A percentile compares a stretch with the other conserved stretches of the same genome.
These are phyloP conservation scores for Lepas anatifera DNA, from an alignment of 2,888 invertebrate genomes.

Conservation along the genomic window DNA sequence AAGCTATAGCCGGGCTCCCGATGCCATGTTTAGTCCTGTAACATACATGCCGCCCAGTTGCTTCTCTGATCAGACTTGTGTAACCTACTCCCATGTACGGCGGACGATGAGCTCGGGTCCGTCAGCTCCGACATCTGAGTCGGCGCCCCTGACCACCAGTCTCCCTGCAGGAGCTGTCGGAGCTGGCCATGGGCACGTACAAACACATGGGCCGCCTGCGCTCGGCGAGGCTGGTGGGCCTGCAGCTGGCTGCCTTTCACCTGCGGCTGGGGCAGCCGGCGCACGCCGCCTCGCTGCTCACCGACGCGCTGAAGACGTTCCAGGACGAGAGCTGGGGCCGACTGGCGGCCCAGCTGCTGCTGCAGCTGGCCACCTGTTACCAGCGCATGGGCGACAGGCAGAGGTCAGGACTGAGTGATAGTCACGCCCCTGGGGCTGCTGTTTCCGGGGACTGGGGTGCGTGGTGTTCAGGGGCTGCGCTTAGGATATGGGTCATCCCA, in stretches of 20 bases:
- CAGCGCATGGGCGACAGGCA: slow-evolving; percentile 62
- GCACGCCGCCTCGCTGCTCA: slow-evolving; percentile 78
- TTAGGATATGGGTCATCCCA: no score
- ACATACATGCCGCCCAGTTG: no score
- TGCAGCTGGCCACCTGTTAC: slow-evolving; percentile 74
- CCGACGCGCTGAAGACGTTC: slow-evolving; percentile 72
- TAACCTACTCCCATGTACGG: no score
- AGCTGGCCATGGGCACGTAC: slow-evolving; percentile 89
- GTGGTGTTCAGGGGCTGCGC: no score
- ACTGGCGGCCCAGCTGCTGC: slow-evolving; percentile 65
- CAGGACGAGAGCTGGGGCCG: slow-evolving; percentile 77
- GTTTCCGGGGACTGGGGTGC: no score
- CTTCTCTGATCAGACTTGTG: no score
- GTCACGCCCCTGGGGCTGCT: no score
- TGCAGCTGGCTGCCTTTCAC: slow-evolving; percentile 81
- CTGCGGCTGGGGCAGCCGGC: slow-evolving; percentile 65
- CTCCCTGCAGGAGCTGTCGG: slow-evolving; percentile 59
- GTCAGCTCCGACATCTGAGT: background rate
- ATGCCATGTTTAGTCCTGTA: no score
- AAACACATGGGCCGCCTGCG: slow-evolving; percentile 78
- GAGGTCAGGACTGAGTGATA: no score
- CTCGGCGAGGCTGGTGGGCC: slow-evolving; percentile 76
- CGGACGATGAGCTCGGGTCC: no score
- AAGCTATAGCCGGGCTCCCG: no score
- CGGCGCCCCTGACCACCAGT: background rate